Base-by-base conservation (phyloP, 1,140 invertebrate genomes). In the Atta cephalotes region DNA sequence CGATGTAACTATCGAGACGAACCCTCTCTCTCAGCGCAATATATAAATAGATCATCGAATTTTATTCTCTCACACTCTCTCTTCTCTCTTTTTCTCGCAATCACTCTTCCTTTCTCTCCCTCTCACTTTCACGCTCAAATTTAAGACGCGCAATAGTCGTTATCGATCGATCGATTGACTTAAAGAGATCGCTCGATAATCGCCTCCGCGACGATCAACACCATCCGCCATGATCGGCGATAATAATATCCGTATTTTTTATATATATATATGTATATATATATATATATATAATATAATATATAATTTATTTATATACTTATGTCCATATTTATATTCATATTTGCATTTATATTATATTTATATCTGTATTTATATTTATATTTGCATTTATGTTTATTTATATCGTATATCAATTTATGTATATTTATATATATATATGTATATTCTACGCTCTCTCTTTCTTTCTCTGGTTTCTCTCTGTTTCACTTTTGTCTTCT, bases 1-100 rank as follows among this genome's bases (percentile, higher is more conserved):
- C 86, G 89, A 91, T 88, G 81, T 89, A 91, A 92, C 77, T 86
- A 86, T 86, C 77, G 72, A 86, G 78, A 79, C 80, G 70, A 84
- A 53, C 70, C 39, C 39, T n/a, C 56, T 31, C 28, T 74, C 80
- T 85, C 86, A 58, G 56, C 87, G 62, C 78, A 88, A 88, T 87
- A 93, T 90, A 94, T 93, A 93, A 94, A 94, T 93, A 93, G 91
- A 94, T 93, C 89, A 90, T 93, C 88, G 86, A 93, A 92, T 89
- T 91, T 70, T 49, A 56, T 78, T 39, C 45, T 77, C n/a, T 82
- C 56, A 14, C 65, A n/a, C 16, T 5, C 31, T 39, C 28, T 9
- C 12, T 71, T 85, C 89, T 35, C 39, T 49, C 35, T 6, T 7
- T 80, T 84, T 87, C 51, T 87, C 31, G 53, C 53, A 56, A 56